Conservation (phyloP, 2,888 invertebrate genomes). For the Tineola bisselliella region DNA sequence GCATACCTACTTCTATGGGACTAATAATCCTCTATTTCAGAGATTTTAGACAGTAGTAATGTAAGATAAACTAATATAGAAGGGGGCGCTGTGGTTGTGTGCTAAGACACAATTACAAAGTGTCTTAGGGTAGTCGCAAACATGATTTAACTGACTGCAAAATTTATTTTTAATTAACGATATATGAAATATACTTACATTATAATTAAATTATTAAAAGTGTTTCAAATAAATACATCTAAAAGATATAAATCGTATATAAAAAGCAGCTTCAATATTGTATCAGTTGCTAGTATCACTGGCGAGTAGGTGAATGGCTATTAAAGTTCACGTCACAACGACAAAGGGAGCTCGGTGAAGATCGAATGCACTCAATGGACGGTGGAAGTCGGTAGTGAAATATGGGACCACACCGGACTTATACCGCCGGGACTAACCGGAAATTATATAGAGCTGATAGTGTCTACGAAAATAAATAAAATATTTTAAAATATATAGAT, state of each 20-base stretch:
- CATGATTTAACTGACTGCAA: too few relatives aligned
- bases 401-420: conserved; percentile 54
- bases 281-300: not conserved
- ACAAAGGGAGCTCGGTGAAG: conserved; percentile 4
- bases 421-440: conserved; percentile 25
- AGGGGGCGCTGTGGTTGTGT: too few relatives aligned
- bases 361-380: not conserved
- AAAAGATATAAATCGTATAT: not conserved
- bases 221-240: not conserved
- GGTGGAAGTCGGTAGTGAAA: conserved; percentile 37
- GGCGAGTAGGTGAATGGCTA: conserved; percentile 2
- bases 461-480: not conserved
- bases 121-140: too few relatives aligned
- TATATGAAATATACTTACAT: too few relatives aligned
- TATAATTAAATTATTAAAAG: too few relatives aligned
- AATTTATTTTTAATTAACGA: too few relatives aligned
- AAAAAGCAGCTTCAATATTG: not conserved
- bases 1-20: too few relatives aligned
- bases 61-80: too few relatives aligned
- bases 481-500: too few relatives aligned
- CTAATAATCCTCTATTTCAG: too few relatives aligned
- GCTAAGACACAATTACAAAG: too few relatives aligned
- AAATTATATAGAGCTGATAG: conserved; percentile 7
- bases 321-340: conserved; percentile 9
- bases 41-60: too few relatives aligned